Evolutionary conservation across 2,113 vertebrate species (phyloP).

Genomic region (Eolophus roseicapilla): DNA sequence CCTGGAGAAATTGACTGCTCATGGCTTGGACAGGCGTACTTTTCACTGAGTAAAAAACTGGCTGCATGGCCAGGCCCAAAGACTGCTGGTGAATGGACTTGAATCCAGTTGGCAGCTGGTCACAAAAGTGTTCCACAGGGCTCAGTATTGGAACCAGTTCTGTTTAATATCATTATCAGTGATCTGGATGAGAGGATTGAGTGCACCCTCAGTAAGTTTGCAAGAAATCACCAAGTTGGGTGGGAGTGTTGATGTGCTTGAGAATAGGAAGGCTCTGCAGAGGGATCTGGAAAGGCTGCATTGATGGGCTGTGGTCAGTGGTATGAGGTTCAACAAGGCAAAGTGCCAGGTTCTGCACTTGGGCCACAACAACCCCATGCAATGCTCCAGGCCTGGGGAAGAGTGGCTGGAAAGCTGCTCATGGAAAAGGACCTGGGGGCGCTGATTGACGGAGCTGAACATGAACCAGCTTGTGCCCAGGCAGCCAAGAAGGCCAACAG

Average conservation of each 20-base stretch:
- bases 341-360: neutral
- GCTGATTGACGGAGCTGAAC: neutral
- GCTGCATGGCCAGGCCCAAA: neutral
- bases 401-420: neutral
- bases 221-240: neutral
- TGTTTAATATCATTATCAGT: neutral
- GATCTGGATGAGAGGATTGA: accelerated
- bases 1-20: neutral
- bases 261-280: neutral
- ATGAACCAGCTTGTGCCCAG: neutral
- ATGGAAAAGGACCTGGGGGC: neutral
- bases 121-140: neutral
- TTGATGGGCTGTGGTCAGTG: accelerated
- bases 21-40: too few relatives aligned
- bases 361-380: neutral
- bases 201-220: neutral
- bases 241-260: neutral
- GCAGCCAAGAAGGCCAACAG: neutral
- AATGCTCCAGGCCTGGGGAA: neutral
- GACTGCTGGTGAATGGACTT: too few relatives aligned
- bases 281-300: neutral
- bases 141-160: neutral
- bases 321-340: neutral
- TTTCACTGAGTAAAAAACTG: neutral
- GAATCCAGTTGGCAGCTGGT: accelerated